Conservation (phyloP, 2,113 vertebrate genomes). For the Toxotes jaculatrix region DNA sequence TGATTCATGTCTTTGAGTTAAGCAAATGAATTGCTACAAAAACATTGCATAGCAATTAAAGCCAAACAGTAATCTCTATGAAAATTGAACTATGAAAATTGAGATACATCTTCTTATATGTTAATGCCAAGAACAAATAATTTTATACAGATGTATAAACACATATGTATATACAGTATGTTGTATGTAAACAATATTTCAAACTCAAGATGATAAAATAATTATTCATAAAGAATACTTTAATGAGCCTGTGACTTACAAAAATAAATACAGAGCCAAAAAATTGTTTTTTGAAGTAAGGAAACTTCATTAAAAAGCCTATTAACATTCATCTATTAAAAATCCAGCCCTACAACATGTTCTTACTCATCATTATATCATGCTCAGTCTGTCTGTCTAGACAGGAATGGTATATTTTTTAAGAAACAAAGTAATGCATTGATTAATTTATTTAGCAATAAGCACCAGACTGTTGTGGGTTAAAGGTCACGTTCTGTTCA, state of each 20-base stretch:
- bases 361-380: no score
- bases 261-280: neutral
- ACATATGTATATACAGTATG: neutral
- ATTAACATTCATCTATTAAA: no score
- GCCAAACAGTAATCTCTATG: neutral
- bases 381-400: no score
- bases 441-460: no score
- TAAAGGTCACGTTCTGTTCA: no score
- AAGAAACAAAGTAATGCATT: no score
- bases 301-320: no score
- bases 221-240: neutral
- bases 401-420: no score
- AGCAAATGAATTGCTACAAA: neutral
- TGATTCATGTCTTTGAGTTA: neutral
- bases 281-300: no score
- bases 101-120: neutral
- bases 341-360: no score
- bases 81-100: neutral
- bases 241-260: neutral
- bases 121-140: neutral
- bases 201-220: neutral
- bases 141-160: constrained; percentile 7
- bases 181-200: no score
- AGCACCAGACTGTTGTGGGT: no score
- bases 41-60: neutral